A percentile compares a stretch with the other conserved stretches of the same genome.
Conservation (phyloP, 2,113 vertebrate species). For the Ranitomeya imitator region DNA sequence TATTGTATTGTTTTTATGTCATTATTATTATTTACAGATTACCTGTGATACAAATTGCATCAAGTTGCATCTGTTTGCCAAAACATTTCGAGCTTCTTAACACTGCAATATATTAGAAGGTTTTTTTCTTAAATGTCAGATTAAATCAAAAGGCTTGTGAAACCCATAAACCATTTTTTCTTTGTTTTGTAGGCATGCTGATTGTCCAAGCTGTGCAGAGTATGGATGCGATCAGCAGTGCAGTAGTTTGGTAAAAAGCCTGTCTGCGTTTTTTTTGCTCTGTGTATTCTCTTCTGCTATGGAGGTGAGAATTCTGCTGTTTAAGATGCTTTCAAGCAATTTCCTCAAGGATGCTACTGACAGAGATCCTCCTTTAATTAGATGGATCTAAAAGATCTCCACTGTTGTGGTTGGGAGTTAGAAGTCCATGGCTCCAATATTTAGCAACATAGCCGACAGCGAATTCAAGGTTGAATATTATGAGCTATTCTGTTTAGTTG, state of each 20-base stretch:
- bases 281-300: conserved; percentile 13
- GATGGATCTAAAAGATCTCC: conserved; percentile 25
- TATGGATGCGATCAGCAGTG: background rate
- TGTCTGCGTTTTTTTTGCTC: background rate
- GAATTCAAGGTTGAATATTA: conserved; percentile 4
- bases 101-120: background rate
- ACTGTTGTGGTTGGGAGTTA: conserved; percentile 27
- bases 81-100: background rate
- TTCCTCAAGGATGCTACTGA: conserved; percentile 26
- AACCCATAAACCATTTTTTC: conserved; percentile 17
- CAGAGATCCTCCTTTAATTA: conserved; percentile 32
- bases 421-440: conserved; percentile 10
- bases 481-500: background rate
- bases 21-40: background rate
- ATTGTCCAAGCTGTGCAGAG: conserved; percentile 26
- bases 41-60: background rate
- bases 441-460: background rate
- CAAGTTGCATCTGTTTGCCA: background rate
- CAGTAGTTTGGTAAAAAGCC: conserved; percentile 25
- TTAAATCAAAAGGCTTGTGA: conserved; percentile 14
- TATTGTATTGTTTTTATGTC: background rate
- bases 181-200: conserved; percentile 35
- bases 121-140: background rate
- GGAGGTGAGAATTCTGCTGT: conserved; percentile 32
- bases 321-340: conserved; percentile 21